Evolutionary conservation across 2,797 vertebrate genomes (phyloP).

Genomic region (Diglossa cyanea): DNA sequence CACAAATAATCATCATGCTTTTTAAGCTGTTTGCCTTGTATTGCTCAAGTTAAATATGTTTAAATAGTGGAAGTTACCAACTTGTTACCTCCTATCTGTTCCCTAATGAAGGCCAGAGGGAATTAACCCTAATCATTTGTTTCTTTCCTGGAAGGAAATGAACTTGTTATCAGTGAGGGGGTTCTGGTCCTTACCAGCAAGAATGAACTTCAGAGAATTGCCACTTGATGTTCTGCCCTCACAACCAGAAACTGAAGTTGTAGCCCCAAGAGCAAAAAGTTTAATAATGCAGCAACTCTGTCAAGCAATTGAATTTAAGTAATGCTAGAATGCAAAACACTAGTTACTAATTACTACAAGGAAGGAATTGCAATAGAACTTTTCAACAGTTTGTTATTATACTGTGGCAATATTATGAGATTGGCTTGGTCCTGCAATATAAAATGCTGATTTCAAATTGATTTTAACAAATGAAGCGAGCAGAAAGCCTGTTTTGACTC

Average conservation of each 20-base stretch:
- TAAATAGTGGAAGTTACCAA: constrained; percentile 19
- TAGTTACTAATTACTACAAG: constrained; percentile 37
- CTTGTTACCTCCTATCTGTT: not conserved
- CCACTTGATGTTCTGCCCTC: constrained; percentile 37
- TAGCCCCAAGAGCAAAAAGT: constrained; percentile 42
- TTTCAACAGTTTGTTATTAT: constrained; percentile 43
- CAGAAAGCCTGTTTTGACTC: not conserved
- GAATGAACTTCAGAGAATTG: constrained; percentile 46
- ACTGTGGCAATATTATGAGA: not conserved
- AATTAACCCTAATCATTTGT: constrained; percentile 20
- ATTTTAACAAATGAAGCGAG: not conserved
- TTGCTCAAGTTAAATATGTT: constrained; percentile 15
- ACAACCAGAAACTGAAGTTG: constrained; percentile 21
- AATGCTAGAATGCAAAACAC: not conserved
- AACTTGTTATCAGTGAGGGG: not conserved
- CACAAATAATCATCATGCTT: not conserved
- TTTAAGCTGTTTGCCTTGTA: constrained; percentile 4
- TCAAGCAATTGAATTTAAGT: constrained; percentile 45
- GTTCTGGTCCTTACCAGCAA: not conserved
- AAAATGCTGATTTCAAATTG: constrained; percentile 44
- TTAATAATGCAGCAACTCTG: constrained; percentile 35
- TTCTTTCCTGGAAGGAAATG: constrained; percentile 4
- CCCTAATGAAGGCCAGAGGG: constrained; percentile 38
- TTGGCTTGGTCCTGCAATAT: not conserved
- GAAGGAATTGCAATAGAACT: constrained; percentile 4